A percentile compares a stretch with the other conserved stretches of the same genome.
Evolutionary conservation across 2,797 vertebrate species (phyloP).

Genomic region (Sparidentex hasta): DNA sequence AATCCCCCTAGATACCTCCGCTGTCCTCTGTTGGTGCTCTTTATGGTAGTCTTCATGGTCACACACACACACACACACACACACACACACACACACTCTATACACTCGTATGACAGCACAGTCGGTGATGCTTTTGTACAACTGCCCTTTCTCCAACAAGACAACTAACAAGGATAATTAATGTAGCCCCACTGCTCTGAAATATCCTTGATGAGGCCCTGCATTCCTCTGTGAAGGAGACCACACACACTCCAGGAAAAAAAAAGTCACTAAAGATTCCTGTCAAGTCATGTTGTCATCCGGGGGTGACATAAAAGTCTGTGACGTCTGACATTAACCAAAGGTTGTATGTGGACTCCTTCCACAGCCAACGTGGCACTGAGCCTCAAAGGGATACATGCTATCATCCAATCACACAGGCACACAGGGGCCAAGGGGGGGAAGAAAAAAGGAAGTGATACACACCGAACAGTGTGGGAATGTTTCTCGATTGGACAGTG

Average conservation of each 20-base stretch:
- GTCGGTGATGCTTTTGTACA: neutral
- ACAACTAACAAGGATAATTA: conserved; percentile 66
- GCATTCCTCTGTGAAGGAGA: conserved; percentile 67
- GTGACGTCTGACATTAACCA: conserved; percentile 86
- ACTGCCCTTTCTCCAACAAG: conserved; percentile 47
- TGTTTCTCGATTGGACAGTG: conserved; percentile 41
- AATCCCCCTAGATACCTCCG: neutral
- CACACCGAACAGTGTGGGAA: conserved; percentile 46
- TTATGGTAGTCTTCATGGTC: conserved; percentile 8
- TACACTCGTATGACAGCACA: conserved; percentile 7
- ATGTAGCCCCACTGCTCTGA: conserved; percentile 46
- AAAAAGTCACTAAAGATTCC: conserved; percentile 74
- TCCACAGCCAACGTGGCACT: conserved; percentile 59
- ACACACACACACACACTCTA: neutral
- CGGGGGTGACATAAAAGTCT: conserved; percentile 81
- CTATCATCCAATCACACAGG: conserved; percentile 57
- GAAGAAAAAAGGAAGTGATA: conserved; percentile 70
- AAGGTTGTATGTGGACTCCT: conserved; percentile 86
- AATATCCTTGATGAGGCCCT: conserved; percentile 70
- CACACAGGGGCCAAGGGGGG: neutral
- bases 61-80: neutral
- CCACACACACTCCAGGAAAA: conserved; percentile 28
- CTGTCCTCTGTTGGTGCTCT: conserved; percentile 22
- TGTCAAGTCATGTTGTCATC: conserved; percentile 82
- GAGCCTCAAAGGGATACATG: conserved; percentile 53